Conservation (phyloP, 2,888 invertebrate genomes). For the Habrosyne pyritoides region DNA sequence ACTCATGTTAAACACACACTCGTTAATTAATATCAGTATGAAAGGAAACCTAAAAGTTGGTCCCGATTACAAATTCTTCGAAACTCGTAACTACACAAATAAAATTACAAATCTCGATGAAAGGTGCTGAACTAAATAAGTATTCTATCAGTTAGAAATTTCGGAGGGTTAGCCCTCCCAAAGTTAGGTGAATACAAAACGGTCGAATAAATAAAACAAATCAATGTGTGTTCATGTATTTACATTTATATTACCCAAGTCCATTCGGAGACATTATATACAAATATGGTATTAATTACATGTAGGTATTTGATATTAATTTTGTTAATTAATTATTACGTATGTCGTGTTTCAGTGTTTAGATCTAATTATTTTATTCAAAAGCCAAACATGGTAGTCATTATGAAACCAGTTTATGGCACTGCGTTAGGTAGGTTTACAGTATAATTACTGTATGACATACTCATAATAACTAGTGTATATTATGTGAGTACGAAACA, state of each 20-base stretch:
- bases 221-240: slow-evolving; percentile 48
- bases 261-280: slow-evolving; percentile 35
- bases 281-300: slow-evolving; percentile 36
- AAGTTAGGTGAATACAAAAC: slow-evolving; percentile 64
- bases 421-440: not conserved
- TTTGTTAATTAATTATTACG: slow-evolving; percentile 47
- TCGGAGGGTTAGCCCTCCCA: slow-evolving; percentile 42
- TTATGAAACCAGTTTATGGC: slow-evolving; percentile 2
- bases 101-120: slow-evolving; percentile 57
- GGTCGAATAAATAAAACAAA: slow-evolving; percentile 61
- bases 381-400: slow-evolving; percentile 1
- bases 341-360: slow-evolving; percentile 17
- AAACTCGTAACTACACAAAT: slow-evolving; percentile 57
- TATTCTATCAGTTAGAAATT: slow-evolving; percentile 57
- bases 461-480: too few species aligned
- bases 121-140: slow-evolving; percentile 46
- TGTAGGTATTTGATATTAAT: slow-evolving; percentile 38
- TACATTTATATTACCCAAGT: slow-evolving; percentile 46
- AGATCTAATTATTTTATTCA: slow-evolving; percentile 8
- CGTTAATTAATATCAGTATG: slow-evolving; percentile 76
- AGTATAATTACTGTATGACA: not conserved
- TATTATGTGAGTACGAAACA: not conserved
- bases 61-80: slow-evolving; percentile 63
- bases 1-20: slow-evolving; percentile 65
- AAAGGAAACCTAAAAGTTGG: slow-evolving; percentile 76